These are phyloP conservation scores for Papilio polyxenes DNA, from an alignment of 1,140 invertebrate species.

Conservation along the genomic window DNA sequence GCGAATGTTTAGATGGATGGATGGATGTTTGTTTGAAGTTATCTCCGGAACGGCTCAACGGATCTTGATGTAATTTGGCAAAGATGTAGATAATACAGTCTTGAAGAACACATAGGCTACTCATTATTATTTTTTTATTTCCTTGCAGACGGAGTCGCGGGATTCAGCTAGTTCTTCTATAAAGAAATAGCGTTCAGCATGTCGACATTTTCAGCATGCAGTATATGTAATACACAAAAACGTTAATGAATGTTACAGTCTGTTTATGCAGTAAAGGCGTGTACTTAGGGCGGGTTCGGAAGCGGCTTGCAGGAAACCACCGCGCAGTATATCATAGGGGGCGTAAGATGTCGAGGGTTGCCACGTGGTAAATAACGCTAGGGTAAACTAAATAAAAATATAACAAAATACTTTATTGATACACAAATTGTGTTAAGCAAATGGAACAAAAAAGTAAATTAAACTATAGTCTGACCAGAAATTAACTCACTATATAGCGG, in stretches of 20 bases:
- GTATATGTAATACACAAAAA: not conserved
- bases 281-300: slow-evolving; percentile 28
- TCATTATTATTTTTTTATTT: no score
- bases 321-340: slow-evolving; percentile 29
- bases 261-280: slow-evolving; percentile 29
- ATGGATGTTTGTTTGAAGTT: no score
- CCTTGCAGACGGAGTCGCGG: no score
- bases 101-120: no score
- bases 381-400: slow-evolving; percentile 1
- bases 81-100: no score
- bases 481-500: no score
- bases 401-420: not conserved
- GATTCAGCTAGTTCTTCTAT: no score
- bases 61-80: no score
- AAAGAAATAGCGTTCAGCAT: not conserved
- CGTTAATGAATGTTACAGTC: slow-evolving; percentile 29
- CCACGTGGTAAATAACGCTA: not conserved
- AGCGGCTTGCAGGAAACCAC: slow-evolving; percentile 33
- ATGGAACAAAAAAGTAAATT: no score
- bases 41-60: no score
- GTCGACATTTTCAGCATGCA: not conserved
- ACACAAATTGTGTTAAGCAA: not conserved
- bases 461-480: no score
- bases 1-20: no score
- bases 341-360: slow-evolving; percentile 18